Evolutionary conservation across 2,888 invertebrate genomes (phyloP).

Genomic region (Ichneumon xanthorius): DNA sequence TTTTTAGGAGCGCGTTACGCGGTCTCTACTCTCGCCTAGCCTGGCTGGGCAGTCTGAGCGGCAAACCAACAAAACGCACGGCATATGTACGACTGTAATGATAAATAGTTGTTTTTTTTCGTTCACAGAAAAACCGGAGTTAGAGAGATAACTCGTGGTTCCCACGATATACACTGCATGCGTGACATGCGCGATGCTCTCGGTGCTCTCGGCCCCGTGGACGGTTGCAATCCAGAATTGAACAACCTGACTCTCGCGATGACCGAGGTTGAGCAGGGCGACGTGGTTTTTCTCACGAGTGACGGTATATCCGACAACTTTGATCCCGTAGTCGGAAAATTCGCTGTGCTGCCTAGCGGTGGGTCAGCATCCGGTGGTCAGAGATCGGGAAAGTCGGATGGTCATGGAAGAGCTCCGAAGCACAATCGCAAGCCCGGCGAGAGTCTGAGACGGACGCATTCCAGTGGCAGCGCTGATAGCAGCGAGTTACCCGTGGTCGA

Average conservation of each 20-base stretch:
- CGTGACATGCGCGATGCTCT: slow-evolving; percentile 95
- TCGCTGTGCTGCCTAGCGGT: slow-evolving; percentile 87
- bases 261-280: slow-evolving; percentile 92
- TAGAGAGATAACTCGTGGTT: slow-evolving; percentile 93
- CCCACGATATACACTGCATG: slow-evolving; percentile 93
- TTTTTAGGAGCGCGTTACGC: slow-evolving; percentile 18
- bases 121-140: slow-evolving; percentile 87
- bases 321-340: slow-evolving; percentile 96
- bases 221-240: slow-evolving; percentile 93
- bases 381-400: slow-evolving; percentile 69
- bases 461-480: slow-evolving; percentile 73
- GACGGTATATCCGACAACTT: slow-evolving; percentile 96
- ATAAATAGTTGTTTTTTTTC: slow-evolving; percentile 2
- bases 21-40: slow-evolving; percentile 34
- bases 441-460: slow-evolving; percentile 74
- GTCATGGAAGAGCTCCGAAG: slow-evolving; percentile 72
- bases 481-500: slow-evolving; percentile 89
- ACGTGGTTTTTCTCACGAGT: slow-evolving; percentile 95
- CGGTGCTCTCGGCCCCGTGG: slow-evolving; percentile 95
- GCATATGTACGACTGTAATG: background rate
- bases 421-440: slow-evolving; percentile 76
- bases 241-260: slow-evolving; percentile 94
- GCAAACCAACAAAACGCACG: background rate
- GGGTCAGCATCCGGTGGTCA: slow-evolving; percentile 67
- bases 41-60: no score